Evolutionary conservation across 2,797 vertebrate genomes (phyloP).

Genomic region (Apogon talboti): DNA sequence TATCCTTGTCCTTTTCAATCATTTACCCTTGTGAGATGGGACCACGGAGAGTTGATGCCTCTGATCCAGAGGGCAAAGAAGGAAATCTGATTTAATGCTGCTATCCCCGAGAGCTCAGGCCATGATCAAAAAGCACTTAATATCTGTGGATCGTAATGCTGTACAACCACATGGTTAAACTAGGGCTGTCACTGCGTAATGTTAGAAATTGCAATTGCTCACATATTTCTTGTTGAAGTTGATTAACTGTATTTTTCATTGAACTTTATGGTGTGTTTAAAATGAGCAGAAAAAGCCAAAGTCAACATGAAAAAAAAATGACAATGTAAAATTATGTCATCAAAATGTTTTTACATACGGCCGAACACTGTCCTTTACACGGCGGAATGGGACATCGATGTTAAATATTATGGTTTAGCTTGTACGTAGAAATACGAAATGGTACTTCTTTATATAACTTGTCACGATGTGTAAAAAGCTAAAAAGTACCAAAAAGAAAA

Average conservation of each 20-base stretch:
- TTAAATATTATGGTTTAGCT: neutral
- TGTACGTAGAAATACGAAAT: neutral
- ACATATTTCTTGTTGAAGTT: neutral
- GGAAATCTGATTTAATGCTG: constrained; percentile 53
- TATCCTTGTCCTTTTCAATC: constrained; percentile 75
- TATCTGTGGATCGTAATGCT: constrained; percentile 41
- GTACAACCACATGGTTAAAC: constrained; percentile 58
- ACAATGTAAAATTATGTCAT: neutral
- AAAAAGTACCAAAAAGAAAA: neutral
- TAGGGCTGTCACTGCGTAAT: constrained; percentile 41
- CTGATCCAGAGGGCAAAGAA: constrained; percentile 64
- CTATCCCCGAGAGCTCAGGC: constrained; percentile 46
- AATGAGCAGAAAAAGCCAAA: too few species aligned
- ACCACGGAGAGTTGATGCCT: constrained; percentile 56
- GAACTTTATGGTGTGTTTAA: too few species aligned
- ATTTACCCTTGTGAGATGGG: constrained; percentile 63
- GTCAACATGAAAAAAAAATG: too few species aligned
- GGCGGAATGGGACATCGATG: neutral
- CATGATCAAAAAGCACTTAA: constrained; percentile 58
- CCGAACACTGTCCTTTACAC: neutral
- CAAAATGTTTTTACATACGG: neutral
- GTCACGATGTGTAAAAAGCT: neutral
- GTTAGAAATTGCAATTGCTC: constrained; percentile 12
- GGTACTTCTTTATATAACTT: neutral
- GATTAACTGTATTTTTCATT: neutral